Conservation (phyloP, 2,888 invertebrate genomes). For the Philonicus albiceps region DNA sequence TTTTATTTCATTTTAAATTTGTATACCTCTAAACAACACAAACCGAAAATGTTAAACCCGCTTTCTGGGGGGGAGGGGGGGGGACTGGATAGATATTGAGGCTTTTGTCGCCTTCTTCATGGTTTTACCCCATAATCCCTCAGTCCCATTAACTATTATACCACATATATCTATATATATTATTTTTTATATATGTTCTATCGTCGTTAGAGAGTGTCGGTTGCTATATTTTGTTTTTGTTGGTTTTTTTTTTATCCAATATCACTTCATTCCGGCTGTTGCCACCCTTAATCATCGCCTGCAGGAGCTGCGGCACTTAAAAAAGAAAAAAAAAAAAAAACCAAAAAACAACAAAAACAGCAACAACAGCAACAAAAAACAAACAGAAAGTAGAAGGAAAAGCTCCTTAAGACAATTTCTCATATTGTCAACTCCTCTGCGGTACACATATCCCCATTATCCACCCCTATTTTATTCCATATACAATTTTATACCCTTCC, state of each 20-base stretch:
- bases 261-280: constrained; percentile 32
- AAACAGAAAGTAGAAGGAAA: not conserved
- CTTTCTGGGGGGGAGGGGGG: no score
- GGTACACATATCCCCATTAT: not conserved
- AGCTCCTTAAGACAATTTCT: constrained; percentile 37
- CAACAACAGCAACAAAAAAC: no score
- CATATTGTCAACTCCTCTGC: constrained; percentile 32
- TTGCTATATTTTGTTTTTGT: not conserved
- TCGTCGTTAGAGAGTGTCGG: not conserved
- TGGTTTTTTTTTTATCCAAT: constrained; percentile 15
- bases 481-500: not conserved
- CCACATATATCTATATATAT: no score
- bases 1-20: no score
- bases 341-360: not conserved
- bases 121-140: not conserved
- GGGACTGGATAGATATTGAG: not conserved
- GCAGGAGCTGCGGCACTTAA: constrained; percentile 16
- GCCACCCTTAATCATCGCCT: constrained; percentile 35
- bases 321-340: no score
- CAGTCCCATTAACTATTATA: not conserved
- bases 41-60: no score
- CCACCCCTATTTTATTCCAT: not conserved
- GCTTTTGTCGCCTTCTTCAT: not conserved
- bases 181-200: not conserved
- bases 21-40: no score